Evolutionary conservation across 2,113 vertebrate genomes (phyloP).

Genomic region (Tylochromis polylepis): DNA sequence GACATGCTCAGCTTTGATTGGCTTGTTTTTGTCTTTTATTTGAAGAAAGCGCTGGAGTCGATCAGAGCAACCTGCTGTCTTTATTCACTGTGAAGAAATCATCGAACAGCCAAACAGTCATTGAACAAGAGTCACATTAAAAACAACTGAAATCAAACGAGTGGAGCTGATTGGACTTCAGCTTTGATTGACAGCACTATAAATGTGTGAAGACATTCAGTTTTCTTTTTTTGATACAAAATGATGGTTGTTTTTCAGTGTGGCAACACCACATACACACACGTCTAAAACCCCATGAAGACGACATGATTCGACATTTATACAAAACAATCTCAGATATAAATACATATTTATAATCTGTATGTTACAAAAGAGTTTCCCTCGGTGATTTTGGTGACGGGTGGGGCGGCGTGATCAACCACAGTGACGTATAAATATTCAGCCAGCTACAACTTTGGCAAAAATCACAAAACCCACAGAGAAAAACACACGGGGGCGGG

Average conservation of each 20-base stretch:
- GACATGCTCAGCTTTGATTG: background rate
- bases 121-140: conserved; percentile 13
- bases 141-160: conserved; percentile 6
- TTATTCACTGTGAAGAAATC: conserved; percentile 44
- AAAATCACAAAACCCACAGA: conserved; percentile 51
- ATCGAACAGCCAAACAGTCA: conserved; percentile 17
- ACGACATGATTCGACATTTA: conserved; percentile 15
- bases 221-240: conserved; percentile 33
- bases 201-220: conserved; percentile 21
- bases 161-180: conserved; percentile 32
- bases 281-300: conserved; percentile 5
- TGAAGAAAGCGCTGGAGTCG: background rate
- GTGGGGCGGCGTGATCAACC: background rate
- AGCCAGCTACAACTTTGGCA: conserved; percentile 25
- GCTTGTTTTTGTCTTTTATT: background rate
- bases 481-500: background rate
- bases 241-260: conserved; percentile 10
- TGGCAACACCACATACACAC: conserved; percentile 18
- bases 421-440: conserved; percentile 42
- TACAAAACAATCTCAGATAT: conserved; percentile 45
- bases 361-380: conserved; percentile 41
- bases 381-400: background rate
- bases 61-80: conserved; percentile 7
- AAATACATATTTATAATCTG: conserved; percentile 57
- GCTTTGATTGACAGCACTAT: conserved; percentile 40